phyloP scores from a whole-genome alignment of 2,113 vertebrate species.

The Haemorhous mexicanus region DNA sequence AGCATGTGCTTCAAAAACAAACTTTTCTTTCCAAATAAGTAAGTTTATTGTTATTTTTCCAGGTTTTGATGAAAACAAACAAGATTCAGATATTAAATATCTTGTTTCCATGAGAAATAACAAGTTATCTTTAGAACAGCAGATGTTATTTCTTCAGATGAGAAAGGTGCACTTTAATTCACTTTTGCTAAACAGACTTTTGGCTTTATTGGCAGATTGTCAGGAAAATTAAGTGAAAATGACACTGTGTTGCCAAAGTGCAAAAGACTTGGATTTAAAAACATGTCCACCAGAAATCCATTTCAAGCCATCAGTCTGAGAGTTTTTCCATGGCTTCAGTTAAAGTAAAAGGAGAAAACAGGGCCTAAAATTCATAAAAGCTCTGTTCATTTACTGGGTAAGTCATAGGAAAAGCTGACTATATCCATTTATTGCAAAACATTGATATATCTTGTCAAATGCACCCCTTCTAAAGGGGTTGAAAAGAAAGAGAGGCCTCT shows the following conservation, averaged over 20 bases:
- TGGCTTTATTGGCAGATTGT: not conserved
- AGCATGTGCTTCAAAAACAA: not conserved
- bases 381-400: not conserved
- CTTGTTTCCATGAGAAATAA: not conserved
- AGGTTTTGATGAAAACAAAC: not conserved
- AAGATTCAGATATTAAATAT: not conserved
- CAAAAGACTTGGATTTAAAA: slow-evolving; percentile 26
- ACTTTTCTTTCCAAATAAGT: not conserved
- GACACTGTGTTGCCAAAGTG: not conserved
- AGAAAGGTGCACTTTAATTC: slow-evolving; percentile 9
- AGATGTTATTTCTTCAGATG: slow-evolving; percentile 20
- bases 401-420: not conserved
- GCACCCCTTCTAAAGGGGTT: not conserved
- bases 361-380: not conserved
- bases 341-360: not conserved
- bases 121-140: not conserved
- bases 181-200: not conserved
- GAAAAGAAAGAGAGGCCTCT: not conserved
- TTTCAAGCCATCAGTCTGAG: not conserved
- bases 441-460: not conserved
- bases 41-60: slow-evolving; percentile 6
- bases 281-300: not conserved
- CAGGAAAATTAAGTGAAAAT: slow-evolving; percentile 33
- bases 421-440: not conserved
- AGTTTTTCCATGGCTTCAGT: not conserved